phyloP scores from a whole-genome alignment of 2,797 vertebrate genomes.

The Tamandua tetradactyla region DNA sequence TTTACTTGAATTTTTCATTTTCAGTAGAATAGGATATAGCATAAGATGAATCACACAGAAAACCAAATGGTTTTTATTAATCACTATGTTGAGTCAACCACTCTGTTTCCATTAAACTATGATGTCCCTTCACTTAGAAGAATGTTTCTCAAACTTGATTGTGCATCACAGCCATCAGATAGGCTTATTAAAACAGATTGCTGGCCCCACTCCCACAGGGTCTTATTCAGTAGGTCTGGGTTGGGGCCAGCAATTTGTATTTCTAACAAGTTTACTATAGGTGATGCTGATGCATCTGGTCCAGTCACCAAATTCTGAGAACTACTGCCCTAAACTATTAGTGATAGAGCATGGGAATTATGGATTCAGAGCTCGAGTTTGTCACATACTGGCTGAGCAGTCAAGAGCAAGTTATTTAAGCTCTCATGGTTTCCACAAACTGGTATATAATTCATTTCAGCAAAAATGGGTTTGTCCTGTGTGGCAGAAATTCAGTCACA shows the following conservation, averaged over 20 bases:
- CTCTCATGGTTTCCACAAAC: not conserved
- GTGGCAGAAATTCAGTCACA: not conserved
- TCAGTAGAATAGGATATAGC: conserved; percentile 34
- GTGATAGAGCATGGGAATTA: not conserved
- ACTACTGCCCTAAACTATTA: not conserved
- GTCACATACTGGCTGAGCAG: not conserved
- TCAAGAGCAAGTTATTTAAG: not conserved
- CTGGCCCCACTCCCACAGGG: not conserved
- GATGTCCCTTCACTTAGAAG: conserved; percentile 22
- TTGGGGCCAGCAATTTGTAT: not conserved
- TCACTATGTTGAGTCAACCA: conserved; percentile 38
- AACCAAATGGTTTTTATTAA: conserved; percentile 64
- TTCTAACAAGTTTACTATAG: not conserved
- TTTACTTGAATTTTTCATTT: conserved; percentile 67
- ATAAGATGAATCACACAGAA: conserved; percentile 52
- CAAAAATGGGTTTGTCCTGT: not conserved
- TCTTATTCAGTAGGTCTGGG: not conserved
- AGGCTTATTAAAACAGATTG: conserved; percentile 31
- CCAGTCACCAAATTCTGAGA: not conserved
- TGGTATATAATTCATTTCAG: not conserved
- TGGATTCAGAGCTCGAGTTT: not conserved
- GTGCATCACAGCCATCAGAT: conserved; percentile 26
- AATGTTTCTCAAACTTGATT: conserved; percentile 43
- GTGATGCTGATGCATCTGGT: not conserved
- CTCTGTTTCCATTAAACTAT: conserved; percentile 62